Percentiles rank a stretch among this genome's conserved stretches.
These are phyloP conservation scores for Psophia crepitans DNA, from an alignment of 2,113 vertebrate genomes.

Conservation along the genomic window DNA sequence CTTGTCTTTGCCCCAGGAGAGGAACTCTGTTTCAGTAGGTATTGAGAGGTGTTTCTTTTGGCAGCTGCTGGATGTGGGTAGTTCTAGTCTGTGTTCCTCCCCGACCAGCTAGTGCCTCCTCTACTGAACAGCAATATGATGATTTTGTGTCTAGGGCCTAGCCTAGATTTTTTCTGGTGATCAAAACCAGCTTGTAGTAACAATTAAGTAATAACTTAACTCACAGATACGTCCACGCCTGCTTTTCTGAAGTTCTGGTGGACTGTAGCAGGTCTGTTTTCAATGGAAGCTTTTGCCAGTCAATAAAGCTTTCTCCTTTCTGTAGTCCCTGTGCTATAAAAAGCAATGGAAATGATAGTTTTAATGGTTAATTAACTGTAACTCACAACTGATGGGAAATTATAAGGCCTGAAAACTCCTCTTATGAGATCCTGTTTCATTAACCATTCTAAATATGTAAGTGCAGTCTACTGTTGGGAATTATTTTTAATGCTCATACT, in stretches of 20 bases:
- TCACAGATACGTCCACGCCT: fast-evolving
- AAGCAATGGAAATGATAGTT: not conserved
- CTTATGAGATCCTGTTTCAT: not conserved
- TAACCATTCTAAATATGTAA: not conserved
- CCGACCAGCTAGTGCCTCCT: not conserved
- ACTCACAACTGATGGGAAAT: not conserved
- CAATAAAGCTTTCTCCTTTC: not conserved
- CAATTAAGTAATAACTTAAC: not conserved
- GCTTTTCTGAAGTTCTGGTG: not conserved
- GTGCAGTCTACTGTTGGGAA: not conserved
- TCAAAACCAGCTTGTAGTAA: not conserved
- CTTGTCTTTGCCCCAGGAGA: not conserved
- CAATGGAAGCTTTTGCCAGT: not conserved
- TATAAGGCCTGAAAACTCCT: not conserved
- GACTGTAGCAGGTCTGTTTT: not conserved
- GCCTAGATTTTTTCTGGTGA: not conserved
- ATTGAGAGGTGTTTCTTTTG: not conserved
- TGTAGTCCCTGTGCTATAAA: not conserved
- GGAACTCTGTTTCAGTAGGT: not conserved
- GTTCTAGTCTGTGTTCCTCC: not conserved
- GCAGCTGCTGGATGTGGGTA: not conserved
- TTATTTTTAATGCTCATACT: not conserved
- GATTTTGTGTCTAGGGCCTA: not conserved
- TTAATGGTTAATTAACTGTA: constrained; percentile 1
- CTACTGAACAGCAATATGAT: not conserved